Evolutionary conservation across 2,113 vertebrate genomes (phyloP).

Genomic region (Agapornis roseicollis): DNA sequence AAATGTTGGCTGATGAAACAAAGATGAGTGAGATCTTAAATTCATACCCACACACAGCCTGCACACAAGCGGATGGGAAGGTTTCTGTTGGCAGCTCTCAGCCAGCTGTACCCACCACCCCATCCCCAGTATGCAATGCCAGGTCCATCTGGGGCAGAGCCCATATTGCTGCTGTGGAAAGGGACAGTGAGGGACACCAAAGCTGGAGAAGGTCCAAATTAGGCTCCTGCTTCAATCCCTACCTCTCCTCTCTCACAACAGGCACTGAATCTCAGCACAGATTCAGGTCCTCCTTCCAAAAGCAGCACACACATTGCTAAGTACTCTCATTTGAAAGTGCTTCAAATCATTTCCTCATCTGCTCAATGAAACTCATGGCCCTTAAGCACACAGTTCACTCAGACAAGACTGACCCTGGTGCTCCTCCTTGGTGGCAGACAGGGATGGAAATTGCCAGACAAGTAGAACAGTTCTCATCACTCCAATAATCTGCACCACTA

Average conservation of each 20-base stretch:
- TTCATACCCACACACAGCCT: neutral
- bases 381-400: neutral
- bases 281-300: neutral
- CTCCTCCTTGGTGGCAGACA: accelerated
- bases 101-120: neutral
- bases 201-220: accelerated
- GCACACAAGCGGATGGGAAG: neutral
- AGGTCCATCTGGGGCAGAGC: neutral
- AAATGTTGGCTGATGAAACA: neutral
- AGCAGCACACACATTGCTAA: neutral
- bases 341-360: neutral
- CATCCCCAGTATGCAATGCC: accelerated
- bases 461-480: neutral
- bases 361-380: neutral
- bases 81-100: neutral
- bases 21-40: neutral
- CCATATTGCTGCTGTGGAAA: neutral
- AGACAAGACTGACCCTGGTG: neutral
- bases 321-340: neutral
- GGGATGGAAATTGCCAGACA: neutral
- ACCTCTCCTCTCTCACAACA: neutral
- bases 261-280: neutral
- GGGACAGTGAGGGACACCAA: neutral
- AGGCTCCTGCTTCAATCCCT: neutral
- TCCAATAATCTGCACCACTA: neutral